Base-by-base conservation (phyloP, 1,140 invertebrate genomes). In the Drosophila punjabiensis region DNA sequence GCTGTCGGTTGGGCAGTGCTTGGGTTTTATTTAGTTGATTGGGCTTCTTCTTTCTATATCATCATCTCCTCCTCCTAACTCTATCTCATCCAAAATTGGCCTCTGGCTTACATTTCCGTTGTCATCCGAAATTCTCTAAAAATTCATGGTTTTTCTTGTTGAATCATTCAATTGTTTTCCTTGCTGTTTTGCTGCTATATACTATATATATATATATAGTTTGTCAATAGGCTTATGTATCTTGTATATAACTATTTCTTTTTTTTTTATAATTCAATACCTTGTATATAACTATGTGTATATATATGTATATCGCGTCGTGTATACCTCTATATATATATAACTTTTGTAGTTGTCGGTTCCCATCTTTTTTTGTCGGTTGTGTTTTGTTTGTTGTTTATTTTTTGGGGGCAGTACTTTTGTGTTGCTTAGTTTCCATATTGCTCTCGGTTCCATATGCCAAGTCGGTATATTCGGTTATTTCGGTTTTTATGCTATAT, bases 391-490 rank as follows among this genome's bases (percentile, higher is more conserved):
- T n/a, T n/a, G n/a, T 53, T 53, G 16, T 43, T 18, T 16, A 18
- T n/a, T 53, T 24, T 14, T n/a, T 47, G 33, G 37, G 63, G 81
- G 78, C 81, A 87, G 84, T 87, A 83, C 84, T 69, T 82, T 82
- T 67, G 30, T 66, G 35, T 76, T 58, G 24, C 55, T 58, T 75
- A 48, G 70, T 76, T 56, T 55, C 35, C 47, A 81, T 89, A 88
- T 88, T 88, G 84, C 84, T 88, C 87, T 87, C 71, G 74, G 71
- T 87, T 87, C 41, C 75, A 77, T 37, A 37, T 67, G 32, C 71
- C 82, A 81, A 65, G 65, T 80, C 55, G 50, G 61, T 61, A 48
- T 52, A 45, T 55, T 48, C 32, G 67, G 65, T 33, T 63, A 52
- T 53, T 43, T 43, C 53, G 53, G 59, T 37, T 76, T 37, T 76